A percentile compares a stretch with the other conserved stretches of the same genome.
Conservation (phyloP, 2,888 invertebrate genomes). For the Platycheirus rosarum region DNA sequence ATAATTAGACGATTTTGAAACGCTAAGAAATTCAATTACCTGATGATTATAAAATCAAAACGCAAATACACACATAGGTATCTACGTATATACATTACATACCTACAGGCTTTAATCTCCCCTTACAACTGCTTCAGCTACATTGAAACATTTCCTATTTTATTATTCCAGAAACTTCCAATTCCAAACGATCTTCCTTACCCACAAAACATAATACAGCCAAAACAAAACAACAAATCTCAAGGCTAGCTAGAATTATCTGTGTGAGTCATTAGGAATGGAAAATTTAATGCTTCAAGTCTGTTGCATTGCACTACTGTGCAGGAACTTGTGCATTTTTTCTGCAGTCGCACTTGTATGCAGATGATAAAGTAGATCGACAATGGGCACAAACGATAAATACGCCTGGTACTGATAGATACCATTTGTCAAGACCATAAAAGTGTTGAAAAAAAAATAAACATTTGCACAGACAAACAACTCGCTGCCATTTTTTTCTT, state of each 20-base stretch:
- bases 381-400: conserved; percentile 18
- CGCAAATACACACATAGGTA: too few species aligned
- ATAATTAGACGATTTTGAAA: too few species aligned
- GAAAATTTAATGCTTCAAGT: conserved; percentile 60
- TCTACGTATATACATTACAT: too few species aligned
- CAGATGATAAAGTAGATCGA: conserved; percentile 34
- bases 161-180: conserved; percentile 48
- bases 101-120: conserved; percentile 3
- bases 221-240: conserved; percentile 32
- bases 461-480: conserved; percentile 15
- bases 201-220: conserved; percentile 16
- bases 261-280: conserved; percentile 69
- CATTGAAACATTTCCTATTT: conserved; percentile 24
- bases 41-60: too few species aligned
- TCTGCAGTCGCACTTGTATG: neutral
- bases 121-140: neutral
- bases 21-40: too few species aligned
- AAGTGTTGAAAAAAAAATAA: conserved; percentile 29
- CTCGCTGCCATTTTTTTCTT: conserved; percentile 45
- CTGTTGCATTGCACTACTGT: conserved; percentile 24
- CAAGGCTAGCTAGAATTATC: conserved; percentile 68
- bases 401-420: conserved; percentile 55
- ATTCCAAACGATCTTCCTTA: conserved; percentile 26
- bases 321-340: conserved; percentile 20
- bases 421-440: conserved; percentile 52